Percentiles rank a stretch among this genome's conserved stretches.
Conservation (phyloP, 2,888 invertebrate species). For the Lordiphosa fenestrarum region DNA sequence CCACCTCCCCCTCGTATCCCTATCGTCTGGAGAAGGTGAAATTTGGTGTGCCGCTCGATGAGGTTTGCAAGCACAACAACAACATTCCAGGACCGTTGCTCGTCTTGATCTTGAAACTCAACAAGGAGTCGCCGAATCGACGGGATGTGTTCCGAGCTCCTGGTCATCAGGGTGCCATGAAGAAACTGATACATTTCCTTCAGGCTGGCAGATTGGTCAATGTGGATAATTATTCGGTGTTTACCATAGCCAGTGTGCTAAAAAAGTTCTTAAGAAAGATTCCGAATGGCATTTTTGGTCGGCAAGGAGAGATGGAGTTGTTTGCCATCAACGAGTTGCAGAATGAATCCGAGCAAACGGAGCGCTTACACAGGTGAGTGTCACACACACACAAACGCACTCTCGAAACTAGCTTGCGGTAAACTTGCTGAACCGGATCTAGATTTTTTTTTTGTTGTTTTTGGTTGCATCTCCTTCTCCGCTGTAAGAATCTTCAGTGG, state of each 20-base stretch:
- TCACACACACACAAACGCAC: constrained; percentile 10
- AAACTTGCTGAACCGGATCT: constrained; percentile 75
- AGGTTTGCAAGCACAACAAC: constrained; percentile 97
- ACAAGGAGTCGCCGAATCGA: constrained; percentile 95
- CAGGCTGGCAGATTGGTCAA: constrained; percentile 94
- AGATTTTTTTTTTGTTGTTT: constrained; percentile 34
- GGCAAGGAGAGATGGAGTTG: constrained; percentile 92
- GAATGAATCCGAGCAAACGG: constrained; percentile 91
- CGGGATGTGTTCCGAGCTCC: constrained; percentile 97
- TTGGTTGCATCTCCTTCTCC: constrained; percentile 57
- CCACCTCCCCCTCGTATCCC: constrained; percentile 86
- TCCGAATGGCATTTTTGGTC: constrained; percentile 97
- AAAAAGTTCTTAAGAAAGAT: constrained; percentile 98
- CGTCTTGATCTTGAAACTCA: constrained; percentile 94
- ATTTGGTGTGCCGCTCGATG: constrained; percentile 94
- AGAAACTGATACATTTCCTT: constrained; percentile 94
- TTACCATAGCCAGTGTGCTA: constrained; percentile 98
- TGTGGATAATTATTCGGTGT: constrained; percentile 97
- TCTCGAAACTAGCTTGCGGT: constrained; percentile 65
- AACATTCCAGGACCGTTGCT: constrained; percentile 96
- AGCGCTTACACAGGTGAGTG: constrained; percentile 93
- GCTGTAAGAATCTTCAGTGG: constrained; percentile 57
- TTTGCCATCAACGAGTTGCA: constrained; percentile 93
- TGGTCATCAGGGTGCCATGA: constrained; percentile 96
- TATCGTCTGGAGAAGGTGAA: constrained; percentile 95